Conservation (phyloP, 2,888 invertebrate species). For the Ectobius pallidus region DNA sequence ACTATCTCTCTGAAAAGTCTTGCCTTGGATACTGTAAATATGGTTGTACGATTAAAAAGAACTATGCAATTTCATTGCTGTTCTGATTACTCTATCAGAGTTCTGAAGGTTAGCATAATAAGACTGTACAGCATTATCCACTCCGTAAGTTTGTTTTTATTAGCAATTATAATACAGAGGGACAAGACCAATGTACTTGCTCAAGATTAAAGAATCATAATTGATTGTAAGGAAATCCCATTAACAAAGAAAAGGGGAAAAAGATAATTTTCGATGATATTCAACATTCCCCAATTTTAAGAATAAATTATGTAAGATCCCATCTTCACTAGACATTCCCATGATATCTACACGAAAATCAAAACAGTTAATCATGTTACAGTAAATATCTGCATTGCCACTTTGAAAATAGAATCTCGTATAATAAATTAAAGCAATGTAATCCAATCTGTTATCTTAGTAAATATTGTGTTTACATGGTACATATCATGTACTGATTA, state of each 20-base stretch:
- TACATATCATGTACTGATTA: background rate
- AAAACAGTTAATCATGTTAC: background rate
- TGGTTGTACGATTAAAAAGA: too few relatives aligned
- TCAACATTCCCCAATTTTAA: background rate
- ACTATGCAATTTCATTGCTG: too few relatives aligned
- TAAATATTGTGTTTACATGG: constrained; percentile 4
- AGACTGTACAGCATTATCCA: too few relatives aligned
- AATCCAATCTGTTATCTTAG: background rate
- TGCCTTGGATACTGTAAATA: too few relatives aligned
- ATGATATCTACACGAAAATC: background rate
- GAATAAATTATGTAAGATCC: background rate
- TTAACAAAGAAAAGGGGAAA: background rate
- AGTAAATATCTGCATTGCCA: background rate
- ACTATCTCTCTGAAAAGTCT: too few relatives aligned
- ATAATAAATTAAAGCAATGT: constrained; percentile 17
- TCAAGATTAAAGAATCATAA: background rate
- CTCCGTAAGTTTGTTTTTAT: too few relatives aligned
- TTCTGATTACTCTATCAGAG: too few relatives aligned
- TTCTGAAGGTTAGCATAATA: too few relatives aligned
- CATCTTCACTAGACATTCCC: background rate
- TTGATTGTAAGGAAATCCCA: background rate
- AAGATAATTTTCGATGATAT: background rate
- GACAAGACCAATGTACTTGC: too few relatives aligned
- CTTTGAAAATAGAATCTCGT: constrained; percentile 27
- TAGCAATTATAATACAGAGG: too few relatives aligned